Base-by-base conservation (phyloP, 2,113 vertebrate species). In the Leuciscus idus region DNA sequence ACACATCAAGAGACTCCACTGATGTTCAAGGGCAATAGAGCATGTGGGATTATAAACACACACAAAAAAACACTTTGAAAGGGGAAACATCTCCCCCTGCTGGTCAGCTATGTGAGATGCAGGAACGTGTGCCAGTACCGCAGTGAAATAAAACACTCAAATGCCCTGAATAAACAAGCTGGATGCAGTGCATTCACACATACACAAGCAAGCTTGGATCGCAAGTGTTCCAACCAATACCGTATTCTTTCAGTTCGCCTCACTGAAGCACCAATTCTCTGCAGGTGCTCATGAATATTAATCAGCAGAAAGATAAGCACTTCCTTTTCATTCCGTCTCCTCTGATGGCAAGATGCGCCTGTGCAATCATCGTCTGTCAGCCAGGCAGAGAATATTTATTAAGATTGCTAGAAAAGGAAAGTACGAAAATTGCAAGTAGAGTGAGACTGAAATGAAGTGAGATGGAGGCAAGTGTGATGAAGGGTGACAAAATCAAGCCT, bases 211-310 rank as follows among this genome's bases (percentile, higher is more conserved):
- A 57, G 39, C 79, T 66, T 66, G 59, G 9, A 66, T 43, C 15
- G 43, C 68, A 48, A 83, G 30, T 46, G 55, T 72, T 50, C 50
- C 77, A 23, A 52, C 57, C 77, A 39, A 61, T 62, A 83, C 77
- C 43, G 8, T 21, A n/a, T 75, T 46, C n/a, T 52, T 64, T 61
- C 19, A 57, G 2, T 55, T 85, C 13, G 64, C 6, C 68, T 79
- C 84, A 23, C 0, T 73, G 26, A 55, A 83, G 52, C 61, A 48
- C 61, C 85, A 66, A 46, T 26, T 59, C 36, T 72, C 86, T 59
- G 86, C 85, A 87, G 86, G 84, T 81, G 81, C 85, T 88, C 77
- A 88, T 90, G 87, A 90, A 86, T 88, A 90, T 88, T 86, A 84
- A 88, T 74, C 33, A 87, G 76, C 23, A 23, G 39, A 62, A 73